A percentile compares a stretch with the other conserved stretches of the same genome.
Conservation (phyloP, 1,140 invertebrate species). For the Drosophila yakuba region DNA sequence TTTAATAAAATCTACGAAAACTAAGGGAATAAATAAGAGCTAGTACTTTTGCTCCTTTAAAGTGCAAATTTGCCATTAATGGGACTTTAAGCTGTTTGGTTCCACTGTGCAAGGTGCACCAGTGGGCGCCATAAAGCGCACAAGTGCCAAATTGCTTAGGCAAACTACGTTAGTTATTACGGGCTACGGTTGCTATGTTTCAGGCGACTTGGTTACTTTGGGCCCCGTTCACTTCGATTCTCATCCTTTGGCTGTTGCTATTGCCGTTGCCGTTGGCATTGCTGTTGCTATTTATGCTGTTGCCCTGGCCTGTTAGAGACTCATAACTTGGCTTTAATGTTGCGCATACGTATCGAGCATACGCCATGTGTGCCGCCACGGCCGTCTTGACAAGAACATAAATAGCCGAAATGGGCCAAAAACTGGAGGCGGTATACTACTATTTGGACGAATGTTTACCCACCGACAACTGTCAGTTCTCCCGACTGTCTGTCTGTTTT, state of each 20-base stretch:
- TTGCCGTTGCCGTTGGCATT: not conserved
- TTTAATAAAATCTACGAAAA: too few relatives aligned
- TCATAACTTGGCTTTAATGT: constrained; percentile 54
- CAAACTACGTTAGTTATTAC: constrained; percentile 79
- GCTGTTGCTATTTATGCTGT: constrained; percentile 10
- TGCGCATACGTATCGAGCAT: constrained; percentile 48
- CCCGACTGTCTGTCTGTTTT: constrained; percentile 14
- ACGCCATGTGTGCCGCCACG: constrained; percentile 26
- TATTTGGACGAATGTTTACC: constrained; percentile 13
- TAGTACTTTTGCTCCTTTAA: too few relatives aligned
- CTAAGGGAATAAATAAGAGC: too few relatives aligned
- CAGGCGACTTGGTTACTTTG: constrained; percentile 37
- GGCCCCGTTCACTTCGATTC: constrained; percentile 4
- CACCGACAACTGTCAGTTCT: constrained; percentile 39
- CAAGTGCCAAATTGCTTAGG: constrained; percentile 76
- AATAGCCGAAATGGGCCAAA: constrained; percentile 24
- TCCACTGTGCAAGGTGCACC: constrained; percentile 29
- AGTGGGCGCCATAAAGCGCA: constrained; percentile 56
- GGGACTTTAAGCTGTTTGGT: not conserved
- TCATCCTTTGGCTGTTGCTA: constrained; percentile 8
- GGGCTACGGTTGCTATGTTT: constrained; percentile 46
- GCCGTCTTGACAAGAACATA: constrained; percentile 41
- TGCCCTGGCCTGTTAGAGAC: constrained; percentile 59
- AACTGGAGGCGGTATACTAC: not conserved
- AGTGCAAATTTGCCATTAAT: not conserved